A percentile compares a stretch with the other conserved stretches of the same genome.
These are phyloP conservation scores for Listronotus bonariensis DNA, from an alignment of 1,140 invertebrate genomes.

Conservation along the genomic window DNA sequence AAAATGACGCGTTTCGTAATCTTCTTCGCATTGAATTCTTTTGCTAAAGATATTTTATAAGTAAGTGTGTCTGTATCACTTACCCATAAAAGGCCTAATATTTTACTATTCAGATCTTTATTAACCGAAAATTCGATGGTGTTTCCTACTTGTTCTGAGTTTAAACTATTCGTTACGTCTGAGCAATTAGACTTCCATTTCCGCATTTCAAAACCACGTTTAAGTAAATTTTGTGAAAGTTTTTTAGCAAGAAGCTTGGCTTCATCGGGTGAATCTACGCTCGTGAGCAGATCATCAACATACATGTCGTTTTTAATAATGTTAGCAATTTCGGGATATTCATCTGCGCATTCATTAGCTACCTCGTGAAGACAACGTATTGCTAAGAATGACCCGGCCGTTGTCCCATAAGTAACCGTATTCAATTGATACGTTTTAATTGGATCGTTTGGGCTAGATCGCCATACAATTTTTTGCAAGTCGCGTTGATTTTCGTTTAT, in stretches of 20 bases:
- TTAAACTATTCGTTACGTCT: not conserved
- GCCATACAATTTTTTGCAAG: constrained; percentile 54
- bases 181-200: constrained; percentile 53
- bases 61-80: constrained; percentile 6
- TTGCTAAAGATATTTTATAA: constrained; percentile 6
- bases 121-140: not conserved
- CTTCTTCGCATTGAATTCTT: not conserved
- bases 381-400: constrained; percentile 45
- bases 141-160: not conserved
- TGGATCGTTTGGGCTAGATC: constrained; percentile 36
- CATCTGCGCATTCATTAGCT: constrained; percentile 29
- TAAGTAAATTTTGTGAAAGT: constrained; percentile 6
- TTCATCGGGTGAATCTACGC: constrained; percentile 37
- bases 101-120: constrained; percentile 18
- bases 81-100: constrained; percentile 23
- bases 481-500: constrained; percentile 34
- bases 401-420: constrained; percentile 3
- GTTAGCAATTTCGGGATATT: constrained; percentile 36
- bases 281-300: constrained; percentile 53
- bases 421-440: constrained; percentile 34
- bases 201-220: constrained; percentile 46
- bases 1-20: constrained; percentile 34
- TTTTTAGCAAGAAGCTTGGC: constrained; percentile 34
- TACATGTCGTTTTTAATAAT: constrained; percentile 49
- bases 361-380: constrained; percentile 40